Evolutionary conservation across 2,797 vertebrate genomes (phyloP), one percentile per base, ranked within the genome.

Genomic region (Premnoplex brunnescens): DNA sequence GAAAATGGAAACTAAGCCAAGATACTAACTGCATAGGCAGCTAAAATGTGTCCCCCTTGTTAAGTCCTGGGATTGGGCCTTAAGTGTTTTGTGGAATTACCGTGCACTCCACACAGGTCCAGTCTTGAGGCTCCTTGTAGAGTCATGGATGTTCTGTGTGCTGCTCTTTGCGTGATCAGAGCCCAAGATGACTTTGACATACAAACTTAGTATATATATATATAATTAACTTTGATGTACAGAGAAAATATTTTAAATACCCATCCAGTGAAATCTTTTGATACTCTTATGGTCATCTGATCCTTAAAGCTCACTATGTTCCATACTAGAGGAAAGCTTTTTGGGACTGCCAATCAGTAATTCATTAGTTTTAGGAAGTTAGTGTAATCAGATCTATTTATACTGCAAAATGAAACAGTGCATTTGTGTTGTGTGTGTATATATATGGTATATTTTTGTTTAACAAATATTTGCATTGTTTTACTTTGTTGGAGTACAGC

Each of bases 391-490:
- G 28, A 43, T 55, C 62, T 95, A 95, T 97, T 97, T 96, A 96
- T 97, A 90, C 36, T 74, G 56, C 59, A 81, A 78, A 94, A 60
- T 37, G 69, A 69, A 94, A 73, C 82, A 95, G 93, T 95, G 88
- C 93, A 66, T 94, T 91, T 92, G 32, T 94, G 54, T 71, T 81
- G 19, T 82, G 32, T 91, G 28, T 94, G 52, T 97, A 88, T 95
- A 90, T 97, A 96, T 51, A 23, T 89, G 85, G n/a, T 92, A 34
- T 88, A 71, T 92, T 89, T 95, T 88, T 82, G 82, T 92, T 92
- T 89, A 87, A 78, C 60, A 80, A 94, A 41, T 81, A 87, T 81
- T 97, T 95, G 85, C 91, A 84, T 92, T 96, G 77, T 88, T 96
- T 92, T 46, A 71, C 55, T 79, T 81, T 44, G 43, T 71, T 80